These are phyloP conservation scores for Pachypeltis micranthus DNA, from an alignment of 1,140 invertebrate species.

Conservation along the genomic window DNA sequence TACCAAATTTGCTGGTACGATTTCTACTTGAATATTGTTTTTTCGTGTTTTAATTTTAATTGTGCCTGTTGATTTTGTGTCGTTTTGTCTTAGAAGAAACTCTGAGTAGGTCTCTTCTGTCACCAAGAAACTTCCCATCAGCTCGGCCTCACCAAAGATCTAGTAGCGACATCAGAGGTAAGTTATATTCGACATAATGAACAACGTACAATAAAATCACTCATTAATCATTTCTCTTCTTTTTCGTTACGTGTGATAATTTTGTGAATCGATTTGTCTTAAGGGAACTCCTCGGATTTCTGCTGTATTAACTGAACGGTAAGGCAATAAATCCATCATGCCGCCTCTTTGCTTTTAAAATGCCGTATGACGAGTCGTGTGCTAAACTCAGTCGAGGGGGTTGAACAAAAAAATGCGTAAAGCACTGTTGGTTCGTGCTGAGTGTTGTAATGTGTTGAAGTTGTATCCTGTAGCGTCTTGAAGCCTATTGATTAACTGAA, in stretches of 20 bases:
- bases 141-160: constrained; percentile 24
- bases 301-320: neutral
- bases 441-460: too few relatives aligned
- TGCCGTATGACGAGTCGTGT: too few relatives aligned
- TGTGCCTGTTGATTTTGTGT: neutral
- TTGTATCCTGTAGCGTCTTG: too few relatives aligned
- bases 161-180: constrained; percentile 26
- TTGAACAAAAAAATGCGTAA: too few relatives aligned
- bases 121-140: constrained; percentile 20
- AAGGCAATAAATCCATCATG: too few relatives aligned
- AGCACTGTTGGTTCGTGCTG: too few relatives aligned
- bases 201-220: constrained; percentile 9
- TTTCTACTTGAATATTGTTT: too few relatives aligned
- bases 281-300: neutral
- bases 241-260: neutral
- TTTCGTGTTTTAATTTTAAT: too few relatives aligned
- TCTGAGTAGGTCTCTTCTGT: constrained; percentile 10
- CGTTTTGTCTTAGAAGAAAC: neutral
- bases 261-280: neutral
- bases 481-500: too few relatives aligned
- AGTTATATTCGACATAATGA: neutral
- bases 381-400: too few relatives aligned
- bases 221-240: neutral
- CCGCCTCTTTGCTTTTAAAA: too few relatives aligned
- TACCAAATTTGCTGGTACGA: too few relatives aligned